Evolutionary conservation across 2,113 vertebrate species (phyloP).

Genomic region (Etheostoma spectabile): DNA sequence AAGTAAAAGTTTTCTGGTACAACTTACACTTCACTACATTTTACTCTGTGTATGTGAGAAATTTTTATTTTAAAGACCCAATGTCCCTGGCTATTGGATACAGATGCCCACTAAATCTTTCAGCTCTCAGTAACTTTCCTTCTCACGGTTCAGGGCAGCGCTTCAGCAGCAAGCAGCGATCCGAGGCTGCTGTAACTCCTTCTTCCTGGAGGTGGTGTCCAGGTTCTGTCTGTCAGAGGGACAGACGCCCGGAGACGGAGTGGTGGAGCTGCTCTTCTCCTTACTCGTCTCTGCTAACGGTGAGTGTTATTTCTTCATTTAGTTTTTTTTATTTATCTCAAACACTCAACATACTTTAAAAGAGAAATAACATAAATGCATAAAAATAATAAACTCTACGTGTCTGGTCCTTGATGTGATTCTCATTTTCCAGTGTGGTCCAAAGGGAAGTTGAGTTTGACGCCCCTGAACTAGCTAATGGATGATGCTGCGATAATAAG

Average conservation of each 20-base stretch:
- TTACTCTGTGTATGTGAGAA: no score
- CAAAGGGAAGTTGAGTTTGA: no score
- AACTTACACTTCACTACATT: no score
- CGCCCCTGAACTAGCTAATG: not conserved
- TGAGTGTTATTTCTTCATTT: conserved; percentile 30
- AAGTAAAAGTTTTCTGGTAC: no score
- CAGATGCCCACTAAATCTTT: no score
- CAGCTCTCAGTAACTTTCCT: not conserved
- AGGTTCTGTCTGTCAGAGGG: conserved; percentile 79
- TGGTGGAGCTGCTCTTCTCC: conserved; percentile 84
- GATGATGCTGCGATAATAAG: not conserved
- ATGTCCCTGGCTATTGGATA: not conserved
- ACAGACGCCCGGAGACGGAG: conserved; percentile 58
- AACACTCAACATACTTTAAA: no score
- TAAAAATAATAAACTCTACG: no score
- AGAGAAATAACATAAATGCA: no score
- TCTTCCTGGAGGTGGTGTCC: conserved; percentile 87
- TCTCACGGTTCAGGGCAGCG: conserved; percentile 53
- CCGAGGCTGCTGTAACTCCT: conserved; percentile 78
- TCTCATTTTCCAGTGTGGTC: no score
- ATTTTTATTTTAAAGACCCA: no score
- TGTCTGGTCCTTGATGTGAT: no score
- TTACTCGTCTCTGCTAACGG: conserved; percentile 79
- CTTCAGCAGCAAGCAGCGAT: conserved; percentile 65
- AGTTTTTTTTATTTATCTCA: no score